phyloP scores from a whole-genome alignment of 1,140 invertebrate species.

The Daktulosphaira vitifoliae region DNA sequence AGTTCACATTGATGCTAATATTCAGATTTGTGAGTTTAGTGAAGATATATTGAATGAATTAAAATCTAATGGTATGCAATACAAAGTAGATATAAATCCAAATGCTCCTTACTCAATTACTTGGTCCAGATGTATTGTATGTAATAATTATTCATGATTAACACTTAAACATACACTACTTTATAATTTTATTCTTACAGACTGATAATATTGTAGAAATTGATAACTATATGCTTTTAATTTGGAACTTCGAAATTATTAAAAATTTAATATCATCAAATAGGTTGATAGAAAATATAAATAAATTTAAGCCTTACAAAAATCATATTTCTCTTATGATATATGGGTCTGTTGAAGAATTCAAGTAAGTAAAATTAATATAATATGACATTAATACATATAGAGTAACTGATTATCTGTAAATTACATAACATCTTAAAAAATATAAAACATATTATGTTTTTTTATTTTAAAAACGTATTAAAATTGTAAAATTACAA shows the following conservation, averaged over 20 bases:
- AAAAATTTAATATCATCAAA: neutral
- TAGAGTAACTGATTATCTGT: too few relatives aligned
- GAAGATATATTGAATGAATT: constrained; percentile 7
- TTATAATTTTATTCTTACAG: neutral
- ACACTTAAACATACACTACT: too few relatives aligned
- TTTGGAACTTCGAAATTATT: constrained; percentile 18
- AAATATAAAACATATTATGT: too few relatives aligned
- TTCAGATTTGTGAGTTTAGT: neutral
- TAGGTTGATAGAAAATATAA: constrained; percentile 6
- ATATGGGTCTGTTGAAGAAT: neutral
- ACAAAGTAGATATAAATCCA: constrained; percentile 2
- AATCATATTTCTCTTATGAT: constrained; percentile 5
- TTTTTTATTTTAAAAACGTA: too few relatives aligned
- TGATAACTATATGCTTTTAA: constrained; percentile 7
- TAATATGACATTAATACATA: too few relatives aligned
- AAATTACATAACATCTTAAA: too few relatives aligned
- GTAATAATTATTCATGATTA: too few relatives aligned
- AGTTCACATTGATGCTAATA: constrained; percentile 19
- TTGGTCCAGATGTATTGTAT: constrained; percentile 21
- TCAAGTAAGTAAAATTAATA: too few relatives aligned
- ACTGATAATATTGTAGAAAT: constrained; percentile 4
- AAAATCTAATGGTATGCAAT: neutral
- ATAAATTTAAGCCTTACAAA: neutral
- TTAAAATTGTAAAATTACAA: too few relatives aligned
- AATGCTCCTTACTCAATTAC: neutral